Percentiles rank a stretch among this genome's conserved stretches.
Evolutionary conservation across 2,888 invertebrate species (phyloP).

Genomic region (Thalpophila matura): DNA sequence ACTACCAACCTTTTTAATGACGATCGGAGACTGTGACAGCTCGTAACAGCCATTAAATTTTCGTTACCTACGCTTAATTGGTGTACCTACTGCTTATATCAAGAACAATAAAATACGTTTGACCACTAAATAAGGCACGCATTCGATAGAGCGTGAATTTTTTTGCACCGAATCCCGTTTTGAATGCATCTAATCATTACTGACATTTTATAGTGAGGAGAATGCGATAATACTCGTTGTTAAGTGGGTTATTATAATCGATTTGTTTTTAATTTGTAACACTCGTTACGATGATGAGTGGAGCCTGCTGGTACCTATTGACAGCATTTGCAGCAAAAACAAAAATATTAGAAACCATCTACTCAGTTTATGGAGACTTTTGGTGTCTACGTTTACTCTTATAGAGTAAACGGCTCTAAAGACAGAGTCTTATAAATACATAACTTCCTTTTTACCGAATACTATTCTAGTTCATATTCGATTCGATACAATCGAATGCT

Average conservation of each 20-base stretch:
- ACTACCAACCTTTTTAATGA: slow-evolving; percentile 60
- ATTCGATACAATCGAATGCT: slow-evolving; percentile 41
- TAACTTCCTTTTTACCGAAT: slow-evolving; percentile 6
- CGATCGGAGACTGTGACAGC: slow-evolving; percentile 56
- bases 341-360: neutral
- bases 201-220: slow-evolving; percentile 53
- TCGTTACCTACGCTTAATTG: slow-evolving; percentile 55
- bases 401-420: too few species aligned
- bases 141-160: slow-evolving; percentile 48
- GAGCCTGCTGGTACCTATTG: neutral
- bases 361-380: too few species aligned
- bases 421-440: slow-evolving; percentile 5
- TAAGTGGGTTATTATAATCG: slow-evolving; percentile 8
- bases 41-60: slow-evolving; percentile 52
- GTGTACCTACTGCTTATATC: slow-evolving; percentile 35
- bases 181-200: slow-evolving; percentile 47
- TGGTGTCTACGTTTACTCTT: too few species aligned
- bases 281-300: neutral
- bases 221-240: slow-evolving; percentile 40
- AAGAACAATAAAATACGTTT: slow-evolving; percentile 38
- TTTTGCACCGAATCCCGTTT: slow-evolving; percentile 41
- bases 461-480: slow-evolving; percentile 23
- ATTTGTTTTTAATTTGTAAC: slow-evolving; percentile 35
- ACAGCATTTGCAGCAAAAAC: neutral
- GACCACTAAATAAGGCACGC: slow-evolving; percentile 21